These are phyloP conservation scores for Drosophila auraria DNA, from an alignment of 1,140 invertebrate genomes.

Conservation along the genomic window DNA sequence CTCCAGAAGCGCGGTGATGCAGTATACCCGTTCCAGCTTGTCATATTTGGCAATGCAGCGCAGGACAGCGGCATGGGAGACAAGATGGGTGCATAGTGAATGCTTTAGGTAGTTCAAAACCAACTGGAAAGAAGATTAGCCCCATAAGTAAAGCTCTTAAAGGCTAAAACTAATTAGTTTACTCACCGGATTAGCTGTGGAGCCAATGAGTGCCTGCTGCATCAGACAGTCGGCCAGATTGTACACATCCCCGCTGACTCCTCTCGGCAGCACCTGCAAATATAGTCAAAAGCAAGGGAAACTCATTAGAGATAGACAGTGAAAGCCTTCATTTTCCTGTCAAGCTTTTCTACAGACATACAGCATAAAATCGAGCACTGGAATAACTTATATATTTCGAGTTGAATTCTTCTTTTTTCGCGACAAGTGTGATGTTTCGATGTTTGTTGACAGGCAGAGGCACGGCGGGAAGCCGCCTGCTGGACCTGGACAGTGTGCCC, in stretches of 20 bases:
- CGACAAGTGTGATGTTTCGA: conserved; percentile 51
- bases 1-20: conserved; percentile 93
- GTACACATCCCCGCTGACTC: conserved; percentile 95
- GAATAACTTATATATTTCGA: conserved; percentile 16
- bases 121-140: conserved; percentile 86
- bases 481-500: neutral
- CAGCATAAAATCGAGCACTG: neutral
- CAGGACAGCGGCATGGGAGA: conserved; percentile 95
- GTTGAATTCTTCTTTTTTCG: conserved; percentile 12
- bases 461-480: neutral
- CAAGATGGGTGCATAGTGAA: conserved; percentile 94
- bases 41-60: conserved; percentile 95
- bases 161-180: fast-evolving
- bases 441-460: neutral
- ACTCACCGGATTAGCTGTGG: conserved; percentile 90
- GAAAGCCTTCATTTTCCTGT: conserved; percentile 19
- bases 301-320: neutral
- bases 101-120: conserved; percentile 97
- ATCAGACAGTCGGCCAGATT: conserved; percentile 96
- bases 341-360: conserved; percentile 19
- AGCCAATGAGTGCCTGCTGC: conserved; percentile 96
- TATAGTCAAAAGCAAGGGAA: neutral
- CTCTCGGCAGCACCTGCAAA: conserved; percentile 90
- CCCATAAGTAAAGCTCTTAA: neutral
- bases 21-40: conserved; percentile 94